A percentile compares a stretch with the other conserved stretches of the same genome.
These are phyloP conservation scores for Malachius bipustulatus DNA, from an alignment of 2,888 invertebrate species.

Conservation along the genomic window DNA sequence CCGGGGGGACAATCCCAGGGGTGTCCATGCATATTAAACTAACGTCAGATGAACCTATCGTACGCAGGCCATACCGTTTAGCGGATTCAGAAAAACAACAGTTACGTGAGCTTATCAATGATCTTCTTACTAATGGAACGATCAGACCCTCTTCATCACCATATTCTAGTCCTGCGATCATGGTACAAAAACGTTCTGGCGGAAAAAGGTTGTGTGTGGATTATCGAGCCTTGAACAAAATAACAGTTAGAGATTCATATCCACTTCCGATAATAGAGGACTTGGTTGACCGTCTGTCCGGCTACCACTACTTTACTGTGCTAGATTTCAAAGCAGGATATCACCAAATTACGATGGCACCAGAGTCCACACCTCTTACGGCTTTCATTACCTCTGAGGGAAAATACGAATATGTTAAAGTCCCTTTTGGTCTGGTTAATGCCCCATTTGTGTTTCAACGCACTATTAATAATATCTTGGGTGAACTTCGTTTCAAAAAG, in stretches of 20 bases:
- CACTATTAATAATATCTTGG: neutral
- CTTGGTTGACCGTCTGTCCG: too few relatives aligned
- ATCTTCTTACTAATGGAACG: neutral
- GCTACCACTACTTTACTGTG: too few relatives aligned
- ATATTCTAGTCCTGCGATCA: constrained; percentile 2
- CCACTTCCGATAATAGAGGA: too few relatives aligned
- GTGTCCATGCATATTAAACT: neutral
- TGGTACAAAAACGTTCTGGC: neutral
- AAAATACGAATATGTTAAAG: neutral
- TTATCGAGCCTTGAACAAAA: too few relatives aligned
- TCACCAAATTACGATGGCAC: too few relatives aligned
- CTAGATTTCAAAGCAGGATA: too few relatives aligned
- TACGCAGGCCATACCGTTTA: neutral
- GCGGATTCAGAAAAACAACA: neutral
- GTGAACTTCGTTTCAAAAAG: neutral
- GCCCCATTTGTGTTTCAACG: constrained; percentile 6
- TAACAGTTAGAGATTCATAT: too few relatives aligned
- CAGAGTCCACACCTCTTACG: too few relatives aligned
- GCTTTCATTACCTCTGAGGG: constrained; percentile 2
- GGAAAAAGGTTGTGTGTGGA: neutral
- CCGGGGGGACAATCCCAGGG: neutral
- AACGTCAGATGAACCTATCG: neutral
- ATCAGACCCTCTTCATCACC: constrained; percentile 1
- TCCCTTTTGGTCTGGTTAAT: constrained; percentile 5
- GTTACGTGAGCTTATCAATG: neutral